Evolutionary conservation across 1,140 invertebrate genomes (phyloP).

Genomic region (Drosophila ironensis): DNA sequence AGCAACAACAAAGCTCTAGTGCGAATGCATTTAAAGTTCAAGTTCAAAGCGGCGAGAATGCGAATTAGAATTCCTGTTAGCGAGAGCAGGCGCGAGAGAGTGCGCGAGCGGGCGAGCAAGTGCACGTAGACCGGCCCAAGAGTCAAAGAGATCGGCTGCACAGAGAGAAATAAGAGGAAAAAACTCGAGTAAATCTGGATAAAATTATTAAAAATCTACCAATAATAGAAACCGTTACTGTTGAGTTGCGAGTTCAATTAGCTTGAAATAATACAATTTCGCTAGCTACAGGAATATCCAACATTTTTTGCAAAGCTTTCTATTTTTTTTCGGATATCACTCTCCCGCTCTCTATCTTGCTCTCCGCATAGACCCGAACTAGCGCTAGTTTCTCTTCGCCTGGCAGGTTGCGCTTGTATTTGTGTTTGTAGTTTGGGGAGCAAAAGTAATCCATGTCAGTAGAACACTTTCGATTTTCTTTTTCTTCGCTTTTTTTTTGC

Average conservation of each 20-base stretch:
- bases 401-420: constrained; percentile 15
- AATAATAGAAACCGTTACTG: too few relatives aligned
- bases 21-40: constrained; percentile 74
- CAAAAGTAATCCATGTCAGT: constrained; percentile 81
- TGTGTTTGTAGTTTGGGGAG: constrained; percentile 38
- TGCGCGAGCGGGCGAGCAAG: constrained; percentile 18
- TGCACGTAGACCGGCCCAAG: constrained; percentile 58
- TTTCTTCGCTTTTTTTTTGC: constrained; percentile 28
- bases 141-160: constrained; percentile 8
- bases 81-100: constrained; percentile 10
- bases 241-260: too few relatives aligned
- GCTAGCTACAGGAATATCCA: too few relatives aligned
- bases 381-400: constrained; percentile 60
- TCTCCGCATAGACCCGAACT: constrained; percentile 56
- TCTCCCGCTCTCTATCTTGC: constrained; percentile 14
- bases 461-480: constrained; percentile 81
- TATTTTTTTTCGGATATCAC: constrained; percentile 51
- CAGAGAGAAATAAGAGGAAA: background rate
- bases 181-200: background rate
- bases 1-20: constrained; percentile 38
- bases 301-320: constrained; percentile 67
- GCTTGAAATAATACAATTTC: too few relatives aligned
- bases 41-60: constrained; percentile 68
- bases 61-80: constrained; percentile 57
- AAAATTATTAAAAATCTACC: background rate